Percentiles rank a stretch among this genome's conserved stretches.
Evolutionary conservation across 2,888 invertebrate species (phyloP).

Genomic region (Drosophila dives): DNA sequence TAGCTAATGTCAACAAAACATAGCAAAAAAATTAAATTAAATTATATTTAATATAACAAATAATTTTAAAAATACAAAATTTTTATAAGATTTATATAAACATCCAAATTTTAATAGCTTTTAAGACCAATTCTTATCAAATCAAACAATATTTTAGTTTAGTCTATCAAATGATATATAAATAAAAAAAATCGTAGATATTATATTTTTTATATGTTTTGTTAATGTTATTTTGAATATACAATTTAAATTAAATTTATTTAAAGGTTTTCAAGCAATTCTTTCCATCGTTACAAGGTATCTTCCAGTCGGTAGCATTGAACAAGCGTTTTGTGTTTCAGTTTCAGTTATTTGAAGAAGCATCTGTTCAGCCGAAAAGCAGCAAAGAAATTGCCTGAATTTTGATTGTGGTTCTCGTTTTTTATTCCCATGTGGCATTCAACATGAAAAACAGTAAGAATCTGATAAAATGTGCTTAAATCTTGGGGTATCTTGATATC

Average conservation of each 20-base stretch:
- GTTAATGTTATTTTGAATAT: neutral
- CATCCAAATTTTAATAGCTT: too few relatives aligned
- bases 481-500: neutral
- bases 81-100: too few relatives aligned
- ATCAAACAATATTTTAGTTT: accelerated
- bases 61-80: too few relatives aligned
- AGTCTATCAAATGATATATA: neutral
- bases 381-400: slow-evolving; percentile 32
- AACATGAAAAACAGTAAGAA: slow-evolving; percentile 12
- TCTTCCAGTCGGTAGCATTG: neutral
- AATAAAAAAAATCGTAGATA: neutral
- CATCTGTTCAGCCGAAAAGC: slow-evolving; percentile 31
- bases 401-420: slow-evolving; percentile 30
- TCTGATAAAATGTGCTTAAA: too few relatives aligned
- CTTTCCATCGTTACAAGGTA: neutral
- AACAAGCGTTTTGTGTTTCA: neutral
- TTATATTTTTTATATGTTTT: neutral
- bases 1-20: too few relatives aligned
- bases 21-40: too few relatives aligned
- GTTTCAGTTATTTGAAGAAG: slow-evolving; percentile 13
- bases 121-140: neutral
- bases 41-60: too few relatives aligned
- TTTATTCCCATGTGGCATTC: slow-evolving; percentile 13
- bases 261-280: neutral
- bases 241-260: neutral